Base-by-base conservation (phyloP, 2,888 invertebrate species). In the Phoenoteleia sp. region DNA sequence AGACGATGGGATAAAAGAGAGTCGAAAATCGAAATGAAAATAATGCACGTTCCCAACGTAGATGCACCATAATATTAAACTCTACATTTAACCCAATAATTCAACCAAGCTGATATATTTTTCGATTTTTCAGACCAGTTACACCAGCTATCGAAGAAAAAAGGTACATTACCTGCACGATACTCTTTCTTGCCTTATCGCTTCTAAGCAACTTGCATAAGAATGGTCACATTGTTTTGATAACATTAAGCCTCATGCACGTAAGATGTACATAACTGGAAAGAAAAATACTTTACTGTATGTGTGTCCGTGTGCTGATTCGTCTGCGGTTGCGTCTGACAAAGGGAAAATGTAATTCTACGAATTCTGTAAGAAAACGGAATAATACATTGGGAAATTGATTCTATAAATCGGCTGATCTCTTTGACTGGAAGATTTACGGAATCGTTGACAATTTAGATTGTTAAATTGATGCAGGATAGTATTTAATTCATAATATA, bases 101-200 rank as follows among this genome's bases (percentile, higher is more conserved):
- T 79, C 42, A 67, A 81, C 33, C 19, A 81, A 75, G 84, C 82
- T 85, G 86, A 87, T 85, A 82, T 83, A 71, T 87, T 86, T 87
- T 87, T 87, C 69, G 85, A 84, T 87, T 87, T 89, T 89, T 89
- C 89, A 89, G 89, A 89, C 89, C 89, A 87, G 89, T 88, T 84
- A 89, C 89, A 79, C 89, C 89, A 85, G 89, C 89, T 88, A 89
- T 88, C 87, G 89, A 89, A 88, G 89, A 89, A 86, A 89, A 87
- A 89, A 89, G 89, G 89, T 89, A 89, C 72, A 87, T 87, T 87
- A 86, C 81, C 84, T 89, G 88, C 89, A 89, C 89, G 88, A 88
- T 85, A 85, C 79, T 88, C 67, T 88, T 81, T 79, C 58, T 75
- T 81, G 76, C 83, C 83, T 86, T 81, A 77, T 60, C 83, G 86